Conservation (phyloP, 1,140 invertebrate species). For the Lamellibrachia luymesi region DNA sequence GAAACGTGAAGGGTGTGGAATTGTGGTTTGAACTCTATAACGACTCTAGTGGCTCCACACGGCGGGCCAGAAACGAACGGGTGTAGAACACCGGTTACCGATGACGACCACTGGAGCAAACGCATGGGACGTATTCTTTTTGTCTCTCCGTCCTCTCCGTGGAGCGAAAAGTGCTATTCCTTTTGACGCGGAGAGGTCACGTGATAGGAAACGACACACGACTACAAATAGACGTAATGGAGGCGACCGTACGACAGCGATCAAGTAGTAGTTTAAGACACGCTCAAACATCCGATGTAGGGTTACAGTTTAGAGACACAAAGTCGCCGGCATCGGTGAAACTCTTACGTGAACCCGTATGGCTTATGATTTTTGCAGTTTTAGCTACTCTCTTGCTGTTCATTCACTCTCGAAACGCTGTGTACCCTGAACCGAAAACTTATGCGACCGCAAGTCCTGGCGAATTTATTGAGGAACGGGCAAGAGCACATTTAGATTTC, state of each 20-base stretch:
- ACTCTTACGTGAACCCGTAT: conserved; percentile 21
- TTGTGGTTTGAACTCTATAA: neutral
- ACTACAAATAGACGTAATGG: neutral
- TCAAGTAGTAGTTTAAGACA: neutral
- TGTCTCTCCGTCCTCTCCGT: no score
- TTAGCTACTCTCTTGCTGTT: conserved; percentile 31
- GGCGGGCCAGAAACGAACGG: neutral
- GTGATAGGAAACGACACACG: neutral
- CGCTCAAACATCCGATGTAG: neutral
- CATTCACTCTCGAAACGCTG: conserved; percentile 31
- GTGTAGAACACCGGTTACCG: neutral
- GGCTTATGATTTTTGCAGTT: conserved; percentile 31
- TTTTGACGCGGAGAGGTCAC: no score
- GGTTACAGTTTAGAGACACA: neutral
- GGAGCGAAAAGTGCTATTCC: no score
- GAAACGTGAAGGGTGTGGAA: neutral
- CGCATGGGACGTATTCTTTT: neutral
- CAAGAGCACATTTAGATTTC: conserved; percentile 36
- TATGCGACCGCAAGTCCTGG: conserved; percentile 7
- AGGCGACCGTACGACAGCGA: neutral
- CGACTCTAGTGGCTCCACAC: no score
- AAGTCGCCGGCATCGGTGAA: neutral
- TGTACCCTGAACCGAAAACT: conserved; percentile 35
- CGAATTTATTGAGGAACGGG: conserved; percentile 42
- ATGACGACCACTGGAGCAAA: neutral